These are phyloP conservation scores for Drosophila neonasuta DNA, from an alignment of 2,888 invertebrate genomes.

Conservation along the genomic window DNA sequence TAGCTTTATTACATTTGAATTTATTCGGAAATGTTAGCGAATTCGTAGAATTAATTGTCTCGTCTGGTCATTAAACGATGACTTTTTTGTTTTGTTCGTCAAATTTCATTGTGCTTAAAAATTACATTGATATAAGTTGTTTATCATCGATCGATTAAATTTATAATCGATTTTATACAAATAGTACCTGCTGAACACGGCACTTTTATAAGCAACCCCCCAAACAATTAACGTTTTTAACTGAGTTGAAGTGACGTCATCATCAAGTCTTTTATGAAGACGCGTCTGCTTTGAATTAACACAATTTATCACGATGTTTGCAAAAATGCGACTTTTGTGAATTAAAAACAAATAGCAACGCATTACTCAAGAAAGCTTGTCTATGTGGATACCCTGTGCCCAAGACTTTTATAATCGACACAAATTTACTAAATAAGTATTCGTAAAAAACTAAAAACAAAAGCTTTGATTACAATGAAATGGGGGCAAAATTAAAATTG, in stretches of 20 bases:
- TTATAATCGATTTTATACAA: background rate
- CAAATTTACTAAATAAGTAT: background rate
- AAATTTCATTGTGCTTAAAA: no score
- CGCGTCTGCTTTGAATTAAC: background rate
- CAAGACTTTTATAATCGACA: background rate
- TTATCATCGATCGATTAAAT: no score
- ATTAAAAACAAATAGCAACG: constrained; percentile 2
- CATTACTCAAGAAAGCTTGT: background rate
- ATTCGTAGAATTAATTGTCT: background rate
- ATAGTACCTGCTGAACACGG: background rate
- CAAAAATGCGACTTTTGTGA: background rate
- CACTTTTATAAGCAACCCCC: background rate
- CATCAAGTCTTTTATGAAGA: background rate
- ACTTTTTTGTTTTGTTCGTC: no score
- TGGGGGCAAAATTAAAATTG: no score
- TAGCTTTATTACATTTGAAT: background rate
- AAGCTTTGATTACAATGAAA: no score
- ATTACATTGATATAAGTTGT: no score
- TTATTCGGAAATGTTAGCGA: background rate
- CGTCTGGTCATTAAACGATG: background rate
- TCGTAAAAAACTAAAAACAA: no score
- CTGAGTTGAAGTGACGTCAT: background rate
- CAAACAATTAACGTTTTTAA: background rate
- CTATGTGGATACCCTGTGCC: background rate
- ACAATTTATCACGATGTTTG: background rate